Evolutionary conservation across 2,888 invertebrate species (phyloP).

Genomic region (Hydrotaea cyrtoneurina): DNA sequence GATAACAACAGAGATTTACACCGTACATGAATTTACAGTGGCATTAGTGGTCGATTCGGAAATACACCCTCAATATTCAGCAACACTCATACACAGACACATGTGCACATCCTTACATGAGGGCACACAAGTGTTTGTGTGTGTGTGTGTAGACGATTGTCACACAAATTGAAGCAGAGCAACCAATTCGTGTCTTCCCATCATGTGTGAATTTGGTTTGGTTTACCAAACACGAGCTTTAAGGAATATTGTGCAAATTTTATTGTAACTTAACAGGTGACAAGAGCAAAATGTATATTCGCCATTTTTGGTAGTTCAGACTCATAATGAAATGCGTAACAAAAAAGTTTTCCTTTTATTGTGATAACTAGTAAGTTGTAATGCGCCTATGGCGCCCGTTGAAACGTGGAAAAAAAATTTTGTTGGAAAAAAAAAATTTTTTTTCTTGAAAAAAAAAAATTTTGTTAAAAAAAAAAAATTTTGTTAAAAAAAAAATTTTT

Average conservation of each 20-base stretch:
- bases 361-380: too few species aligned
- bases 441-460: too few species aligned
- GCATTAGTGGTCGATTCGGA: conserved; percentile 52
- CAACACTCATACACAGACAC: not conserved
- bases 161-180: conserved; percentile 6
- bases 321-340: too few species aligned
- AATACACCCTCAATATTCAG: conserved; percentile 20
- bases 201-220: conserved; percentile 25
- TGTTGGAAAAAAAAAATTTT: too few species aligned
- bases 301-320: too few species aligned
- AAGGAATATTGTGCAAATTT: not conserved
- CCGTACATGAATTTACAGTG: conserved; percentile 51
- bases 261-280: not conserved
- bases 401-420: too few species aligned
- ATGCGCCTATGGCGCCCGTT: too few species aligned
- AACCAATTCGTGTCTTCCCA: not conserved
- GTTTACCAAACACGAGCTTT: not conserved
- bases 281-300: not conserved
- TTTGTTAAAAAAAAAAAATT: too few species aligned
- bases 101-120: not conserved
- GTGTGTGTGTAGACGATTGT: not conserved
- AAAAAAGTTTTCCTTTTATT: too few species aligned
- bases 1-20: conserved; percentile 61
- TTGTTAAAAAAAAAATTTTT: too few species aligned
- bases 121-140: not conserved